Evolutionary conservation across 1,140 invertebrate species (phyloP).

Genomic region (Sipha flava): DNA sequence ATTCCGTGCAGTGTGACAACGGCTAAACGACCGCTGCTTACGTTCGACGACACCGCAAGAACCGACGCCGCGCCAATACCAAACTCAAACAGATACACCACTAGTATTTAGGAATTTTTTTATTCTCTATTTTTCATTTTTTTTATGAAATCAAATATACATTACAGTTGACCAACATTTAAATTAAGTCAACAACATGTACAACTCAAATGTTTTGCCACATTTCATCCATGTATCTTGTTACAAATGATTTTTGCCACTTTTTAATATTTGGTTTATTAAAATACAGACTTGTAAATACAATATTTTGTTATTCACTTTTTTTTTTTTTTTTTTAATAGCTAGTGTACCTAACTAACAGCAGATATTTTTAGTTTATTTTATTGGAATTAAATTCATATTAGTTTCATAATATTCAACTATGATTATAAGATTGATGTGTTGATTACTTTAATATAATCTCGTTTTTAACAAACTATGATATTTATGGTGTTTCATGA

Average conservation of each 20-base stretch:
- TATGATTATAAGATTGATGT: no score
- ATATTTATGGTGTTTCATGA: no score
- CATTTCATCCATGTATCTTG: not conserved
- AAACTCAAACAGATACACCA: not conserved
- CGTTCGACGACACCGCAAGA: not conserved
- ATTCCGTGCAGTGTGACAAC: slow-evolving; percentile 61
- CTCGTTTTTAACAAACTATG: no score
- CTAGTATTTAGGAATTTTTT: not conserved
- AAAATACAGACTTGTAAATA: slow-evolving; percentile 4
- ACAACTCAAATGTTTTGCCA: not conserved
- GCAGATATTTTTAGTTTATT: no score
- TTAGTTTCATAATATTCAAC: no score
- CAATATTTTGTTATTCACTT: not conserved
- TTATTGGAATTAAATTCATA: no score
- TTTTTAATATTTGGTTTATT: not conserved
- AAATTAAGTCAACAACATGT: not conserved
- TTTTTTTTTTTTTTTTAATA: not conserved
- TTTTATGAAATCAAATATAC: not conserved
- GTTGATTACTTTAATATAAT: no score
- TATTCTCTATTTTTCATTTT: not conserved
- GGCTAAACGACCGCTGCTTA: slow-evolving; percentile 45
- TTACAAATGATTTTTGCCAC: not conserved
- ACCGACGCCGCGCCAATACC: not conserved
- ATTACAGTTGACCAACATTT: not conserved
- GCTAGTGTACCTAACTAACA: not conserved